A percentile compares a stretch with the other conserved stretches of the same genome.
phyloP scores from a whole-genome alignment of 2,797 vertebrate species.

The Erethizon dorsatum region DNA sequence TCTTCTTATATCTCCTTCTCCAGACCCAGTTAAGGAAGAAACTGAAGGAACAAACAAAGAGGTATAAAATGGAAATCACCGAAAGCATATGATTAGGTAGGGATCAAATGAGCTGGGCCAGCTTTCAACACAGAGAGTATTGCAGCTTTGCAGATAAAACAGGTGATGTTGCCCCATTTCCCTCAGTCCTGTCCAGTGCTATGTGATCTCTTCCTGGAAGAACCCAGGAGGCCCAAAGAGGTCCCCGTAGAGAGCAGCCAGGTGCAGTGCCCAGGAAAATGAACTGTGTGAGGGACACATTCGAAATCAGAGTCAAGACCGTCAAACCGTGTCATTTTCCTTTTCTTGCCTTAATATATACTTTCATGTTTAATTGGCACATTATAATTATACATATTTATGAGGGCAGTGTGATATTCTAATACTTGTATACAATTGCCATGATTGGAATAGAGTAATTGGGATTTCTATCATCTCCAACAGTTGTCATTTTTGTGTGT shows the following conservation, averaged over 20 bases:
- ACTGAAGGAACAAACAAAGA: slow-evolving; percentile 27
- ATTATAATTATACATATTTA: neutral
- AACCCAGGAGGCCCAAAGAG: neutral
- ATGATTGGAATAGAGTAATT: neutral
- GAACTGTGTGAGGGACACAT: neutral
- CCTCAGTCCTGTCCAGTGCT: neutral
- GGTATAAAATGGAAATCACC: neutral
- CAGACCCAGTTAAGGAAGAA: neutral
- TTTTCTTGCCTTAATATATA: neutral
- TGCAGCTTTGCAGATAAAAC: neutral
- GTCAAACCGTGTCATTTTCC: neutral
- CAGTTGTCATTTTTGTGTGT: neutral
- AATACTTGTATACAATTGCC: neutral
- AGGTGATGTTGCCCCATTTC: neutral
- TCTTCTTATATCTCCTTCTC: neutral
- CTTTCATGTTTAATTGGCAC: neutral
- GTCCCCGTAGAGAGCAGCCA: neutral
- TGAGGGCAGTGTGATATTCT: neutral
- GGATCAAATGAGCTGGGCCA: neutral
- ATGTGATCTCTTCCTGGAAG: neutral
- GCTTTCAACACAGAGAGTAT: neutral
- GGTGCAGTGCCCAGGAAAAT: neutral
- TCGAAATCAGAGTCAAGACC: neutral
- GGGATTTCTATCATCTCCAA: neutral
- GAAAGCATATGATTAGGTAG: neutral